Conservation (phyloP, 2,888 invertebrate genomes). For the Crepidodera aurea region DNA sequence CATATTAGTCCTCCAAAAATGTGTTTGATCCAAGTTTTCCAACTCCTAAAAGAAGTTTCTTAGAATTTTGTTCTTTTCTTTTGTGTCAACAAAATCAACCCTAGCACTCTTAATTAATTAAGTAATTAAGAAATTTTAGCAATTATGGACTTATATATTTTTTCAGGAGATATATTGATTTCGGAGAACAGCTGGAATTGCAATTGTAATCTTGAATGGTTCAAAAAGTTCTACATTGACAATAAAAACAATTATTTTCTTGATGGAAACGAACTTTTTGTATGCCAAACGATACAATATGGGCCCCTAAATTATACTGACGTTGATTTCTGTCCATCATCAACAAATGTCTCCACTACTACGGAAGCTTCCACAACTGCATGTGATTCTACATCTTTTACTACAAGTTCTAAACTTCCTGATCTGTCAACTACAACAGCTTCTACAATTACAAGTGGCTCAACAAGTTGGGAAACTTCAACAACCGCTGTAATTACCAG, state of each 20-base stretch:
- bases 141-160: too few relatives aligned
- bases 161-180: constrained; percentile 26
- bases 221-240: constrained; percentile 29
- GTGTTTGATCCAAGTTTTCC: too few relatives aligned
- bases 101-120: too few relatives aligned
- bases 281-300: constrained; percentile 11
- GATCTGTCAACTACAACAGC: background rate
- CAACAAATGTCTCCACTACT: constrained; percentile 7
- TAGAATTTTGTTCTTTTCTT: too few relatives aligned
- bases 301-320: constrained; percentile 18
- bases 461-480: background rate
- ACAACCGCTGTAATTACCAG: background rate
- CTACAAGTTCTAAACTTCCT: too few relatives aligned
- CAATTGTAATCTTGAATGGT: constrained; percentile 31
- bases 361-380: background rate
- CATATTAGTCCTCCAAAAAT: too few relatives aligned
- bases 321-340: constrained; percentile 31
- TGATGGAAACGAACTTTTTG: constrained; percentile 19
- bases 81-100: too few relatives aligned
- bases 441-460: background rate
- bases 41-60: too few relatives aligned
- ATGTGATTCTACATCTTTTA: background rate
- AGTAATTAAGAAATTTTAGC: too few relatives aligned
- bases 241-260: constrained; percentile 19
- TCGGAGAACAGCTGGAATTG: constrained; percentile 32